Conservation (phyloP, 2,888 invertebrate genomes). For the Latrodectus elegans region DNA sequence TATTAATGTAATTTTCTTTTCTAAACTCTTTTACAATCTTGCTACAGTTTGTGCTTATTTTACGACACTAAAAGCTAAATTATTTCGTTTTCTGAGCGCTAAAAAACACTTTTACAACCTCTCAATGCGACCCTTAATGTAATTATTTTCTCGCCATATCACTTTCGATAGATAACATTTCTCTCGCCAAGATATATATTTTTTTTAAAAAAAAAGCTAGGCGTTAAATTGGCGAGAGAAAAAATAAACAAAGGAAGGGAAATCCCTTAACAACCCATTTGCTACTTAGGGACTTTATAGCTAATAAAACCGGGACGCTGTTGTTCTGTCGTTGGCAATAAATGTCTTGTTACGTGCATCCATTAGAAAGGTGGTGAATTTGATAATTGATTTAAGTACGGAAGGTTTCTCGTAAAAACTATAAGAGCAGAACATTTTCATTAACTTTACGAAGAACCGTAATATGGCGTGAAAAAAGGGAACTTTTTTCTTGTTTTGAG, state of each 20-base stretch:
- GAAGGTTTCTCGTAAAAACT: slow-evolving; percentile 37
- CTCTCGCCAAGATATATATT: too few relatives aligned
- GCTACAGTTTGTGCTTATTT: not conserved
- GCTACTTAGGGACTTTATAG: slow-evolving; percentile 50
- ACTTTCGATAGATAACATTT: not conserved
- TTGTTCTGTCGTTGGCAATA: slow-evolving; percentile 22
- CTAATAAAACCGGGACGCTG: slow-evolving; percentile 50
- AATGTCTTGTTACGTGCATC: slow-evolving; percentile 45
- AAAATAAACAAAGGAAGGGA: slow-evolving; percentile 15
- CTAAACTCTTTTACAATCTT: too few relatives aligned
- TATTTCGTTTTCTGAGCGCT: slow-evolving; percentile 23
- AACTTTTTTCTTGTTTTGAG: not conserved
- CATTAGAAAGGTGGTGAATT: slow-evolving; percentile 19
- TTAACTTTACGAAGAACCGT: slow-evolving; percentile 39
- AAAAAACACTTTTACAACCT: slow-evolving; percentile 28
- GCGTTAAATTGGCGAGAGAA: not conserved
- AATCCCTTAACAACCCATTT: slow-evolving; percentile 21
- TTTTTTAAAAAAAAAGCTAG: too few relatives aligned
- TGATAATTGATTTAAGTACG: slow-evolving; percentile 66
- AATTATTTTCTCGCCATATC: slow-evolving; percentile 51
- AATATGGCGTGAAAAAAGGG: slow-evolving; percentile 8
- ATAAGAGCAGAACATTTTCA: slow-evolving; percentile 36
- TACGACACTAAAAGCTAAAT: slow-evolving; percentile 22
- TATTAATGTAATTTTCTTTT: too few relatives aligned
- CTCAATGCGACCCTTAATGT: slow-evolving; percentile 29